Conservation (phyloP, 2,888 invertebrate genomes). For the Gerris lacustris region DNA sequence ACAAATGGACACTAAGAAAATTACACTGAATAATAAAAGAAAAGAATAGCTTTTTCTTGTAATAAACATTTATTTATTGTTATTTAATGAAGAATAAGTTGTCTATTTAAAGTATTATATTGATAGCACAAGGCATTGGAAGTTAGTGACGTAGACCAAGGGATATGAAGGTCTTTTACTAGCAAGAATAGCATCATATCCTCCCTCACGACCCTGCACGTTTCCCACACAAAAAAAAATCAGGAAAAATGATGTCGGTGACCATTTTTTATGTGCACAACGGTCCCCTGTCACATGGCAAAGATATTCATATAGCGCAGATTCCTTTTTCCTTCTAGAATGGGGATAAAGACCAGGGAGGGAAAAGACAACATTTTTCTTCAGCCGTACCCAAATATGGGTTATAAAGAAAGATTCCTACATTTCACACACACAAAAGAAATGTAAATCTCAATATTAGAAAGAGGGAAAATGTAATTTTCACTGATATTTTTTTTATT, state of each 20-base stretch:
- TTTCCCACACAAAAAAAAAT: neutral
- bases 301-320: neutral
- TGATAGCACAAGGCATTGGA: neutral
- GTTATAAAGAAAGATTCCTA: too few relatives aligned
- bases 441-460: too few relatives aligned
- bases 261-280: neutral
- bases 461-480: too few relatives aligned
- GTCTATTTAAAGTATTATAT: too few relatives aligned
- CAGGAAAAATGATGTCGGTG: constrained; percentile 1
- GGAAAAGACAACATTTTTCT: constrained; percentile 5
- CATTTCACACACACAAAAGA: too few relatives aligned
- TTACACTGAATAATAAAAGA: too few relatives aligned
- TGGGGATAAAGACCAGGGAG: neutral
- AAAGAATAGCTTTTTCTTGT: too few relatives aligned
- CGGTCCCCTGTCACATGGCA: neutral
- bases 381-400: neutral
- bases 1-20: too few relatives aligned
- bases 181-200: neutral
- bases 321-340: neutral
- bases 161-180: neutral
- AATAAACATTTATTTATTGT: too few relatives aligned
- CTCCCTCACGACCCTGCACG: neutral
- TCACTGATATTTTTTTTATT: too few relatives aligned
- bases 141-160: neutral
- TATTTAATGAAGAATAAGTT: too few relatives aligned